Base-by-base conservation (phyloP, 2,888 invertebrate genomes). In the Anthrax anthrax region DNA sequence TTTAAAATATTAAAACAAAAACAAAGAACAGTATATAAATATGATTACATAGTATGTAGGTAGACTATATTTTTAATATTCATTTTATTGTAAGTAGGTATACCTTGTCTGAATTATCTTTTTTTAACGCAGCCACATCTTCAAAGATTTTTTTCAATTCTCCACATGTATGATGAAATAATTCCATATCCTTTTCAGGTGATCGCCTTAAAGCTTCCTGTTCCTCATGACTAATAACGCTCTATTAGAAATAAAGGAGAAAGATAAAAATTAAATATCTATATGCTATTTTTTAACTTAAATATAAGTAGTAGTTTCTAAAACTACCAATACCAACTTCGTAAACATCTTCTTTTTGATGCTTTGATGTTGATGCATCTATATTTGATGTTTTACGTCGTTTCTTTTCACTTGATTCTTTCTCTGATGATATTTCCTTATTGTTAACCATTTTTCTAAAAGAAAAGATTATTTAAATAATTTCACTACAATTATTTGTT, bases 121-220 rank as follows among this genome's bases (percentile, higher is more conserved):
- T 63, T 69, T 86, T 86, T 8, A 82, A 58, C 51, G 77, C 74
- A 13, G 76, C 72, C 50, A 88, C 84, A 57, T 82, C 79, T 40
- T 71, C 69, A 65, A 90, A 77, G 14, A 80, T 65, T 50, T 75
- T 72, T 41, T 81, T 73, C 37, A 90, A 76, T 53, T 80, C 78
- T 50, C 77, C 75, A 60, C 86, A 86, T 16, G 50, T 50, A 13
- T 48, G 42, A 37, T 49, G 48, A 43, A 52, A 50, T 10, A 50
- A 16, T 8, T 48, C 37, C 44, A 47, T 49, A 40, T 52, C 52
- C 23, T 49, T 47, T 3, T 52, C 49, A 12, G 49, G 38, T 10
- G 47, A n/a, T 17, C 52, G 41, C 12, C 37, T 18, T 18, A 43
- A 40, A 8, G 52, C 48, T 36, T 52, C 52, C n/a, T 50, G 49